Base-by-base conservation (phyloP, 2,888 invertebrate genomes). In the Plagiodera versicolora region DNA sequence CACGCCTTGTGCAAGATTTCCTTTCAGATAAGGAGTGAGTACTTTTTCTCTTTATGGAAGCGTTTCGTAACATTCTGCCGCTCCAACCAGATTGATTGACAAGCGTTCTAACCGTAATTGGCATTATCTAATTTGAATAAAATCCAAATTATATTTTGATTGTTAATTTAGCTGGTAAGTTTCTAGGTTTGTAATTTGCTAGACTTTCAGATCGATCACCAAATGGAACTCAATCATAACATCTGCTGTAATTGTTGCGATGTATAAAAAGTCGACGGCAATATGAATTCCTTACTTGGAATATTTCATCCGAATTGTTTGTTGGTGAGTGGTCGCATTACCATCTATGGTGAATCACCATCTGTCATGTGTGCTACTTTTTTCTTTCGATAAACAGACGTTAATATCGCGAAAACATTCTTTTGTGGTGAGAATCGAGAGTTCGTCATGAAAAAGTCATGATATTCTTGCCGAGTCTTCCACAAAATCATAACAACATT, bases 331-430 rank as follows among this genome's bases (percentile, higher is more conserved):
- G 28, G 48, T 48, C n/a, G n/a, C 47, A 51, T 54, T 60, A 52
- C 63, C 60, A 52, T 63, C 57, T 50, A 58, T 47, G 55, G 52
- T 63, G 63, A 63, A 48, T 63, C 60, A 60, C 52, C 51, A 46
- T 56, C 51, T 53, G 60, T 63, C 63, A 60, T 58, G 51, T 63
- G 60, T 63, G 63, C 58, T 58, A 63, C 63, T 63, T 63, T 63
- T n/a, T 52, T 17, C n/a, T 39, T 14, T 14, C 11, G 39, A 11
- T 39, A 39, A 39, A 39, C 39, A 39, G 8, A 14, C 39, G 39
- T 39, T 32, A 3, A n/a, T 14, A 6, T 14, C 39, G 14, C 39
- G 39, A 39, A 39, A 39, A 14, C 58, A 52, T 58, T 52, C 58
- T 44, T 52, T 46, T 14, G 11, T 39, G 39, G 11, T 39, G 39